phyloP scores from a whole-genome alignment of 2,888 invertebrate species.

The Andrena dorsata region DNA sequence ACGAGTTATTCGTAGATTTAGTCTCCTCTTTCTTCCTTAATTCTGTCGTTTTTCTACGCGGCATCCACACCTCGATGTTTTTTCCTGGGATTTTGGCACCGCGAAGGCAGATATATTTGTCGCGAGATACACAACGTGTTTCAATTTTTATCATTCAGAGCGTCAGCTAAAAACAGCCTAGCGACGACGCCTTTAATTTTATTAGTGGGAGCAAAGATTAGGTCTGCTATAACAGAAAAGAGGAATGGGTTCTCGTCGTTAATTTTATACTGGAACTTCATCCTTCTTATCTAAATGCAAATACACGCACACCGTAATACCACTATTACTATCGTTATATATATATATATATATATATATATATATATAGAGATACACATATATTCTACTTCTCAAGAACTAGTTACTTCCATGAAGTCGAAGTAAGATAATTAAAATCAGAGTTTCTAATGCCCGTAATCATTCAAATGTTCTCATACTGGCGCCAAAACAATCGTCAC shows the following conservation, averaged over 20 bases:
- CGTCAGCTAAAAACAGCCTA: slow-evolving; percentile 21
- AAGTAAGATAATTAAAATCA: too few relatives aligned
- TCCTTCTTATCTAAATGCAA: slow-evolving; percentile 7
- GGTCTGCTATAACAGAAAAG: too few relatives aligned
- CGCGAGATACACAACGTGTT: slow-evolving; percentile 24
- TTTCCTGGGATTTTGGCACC: background rate
- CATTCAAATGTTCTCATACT: too few relatives aligned
- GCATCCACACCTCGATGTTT: too few relatives aligned
- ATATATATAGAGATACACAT: too few relatives aligned
- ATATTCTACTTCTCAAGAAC: too few relatives aligned
- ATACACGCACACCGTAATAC: background rate
- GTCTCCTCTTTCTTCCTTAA: background rate
- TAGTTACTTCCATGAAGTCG: too few relatives aligned
- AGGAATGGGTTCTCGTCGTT: too few relatives aligned
- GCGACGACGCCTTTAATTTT: background rate
- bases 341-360: too few relatives aligned
- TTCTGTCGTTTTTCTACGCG: background rate
- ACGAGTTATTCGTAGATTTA: background rate
- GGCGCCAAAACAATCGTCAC: too few relatives aligned
- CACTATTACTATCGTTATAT: too few relatives aligned
- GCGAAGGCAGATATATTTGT: slow-evolving; percentile 19
- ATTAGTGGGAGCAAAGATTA: background rate
- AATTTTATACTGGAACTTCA: background rate
- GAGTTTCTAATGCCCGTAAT: too few relatives aligned
- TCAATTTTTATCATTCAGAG: slow-evolving; percentile 57